These are phyloP conservation scores for Macaria notata DNA, from an alignment of 2,888 invertebrate species.

Conservation along the genomic window DNA sequence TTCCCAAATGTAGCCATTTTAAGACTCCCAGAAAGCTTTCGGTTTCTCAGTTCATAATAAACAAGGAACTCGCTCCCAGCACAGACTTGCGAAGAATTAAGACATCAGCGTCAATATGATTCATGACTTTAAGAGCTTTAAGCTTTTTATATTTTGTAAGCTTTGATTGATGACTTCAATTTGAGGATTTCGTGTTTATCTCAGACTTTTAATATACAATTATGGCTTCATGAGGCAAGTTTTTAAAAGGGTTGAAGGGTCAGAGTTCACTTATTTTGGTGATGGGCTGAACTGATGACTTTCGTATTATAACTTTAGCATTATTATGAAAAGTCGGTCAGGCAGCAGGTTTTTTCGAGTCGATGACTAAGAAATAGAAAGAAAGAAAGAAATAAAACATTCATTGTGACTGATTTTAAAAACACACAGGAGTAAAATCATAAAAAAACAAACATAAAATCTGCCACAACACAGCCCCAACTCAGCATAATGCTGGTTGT, in stretches of 20 bases:
- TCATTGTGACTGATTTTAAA: too few relatives aligned
- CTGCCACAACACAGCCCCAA: too few relatives aligned
- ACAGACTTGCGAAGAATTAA: slow-evolving; percentile 23
- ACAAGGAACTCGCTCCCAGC: slow-evolving; percentile 20
- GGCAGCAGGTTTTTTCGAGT: too few relatives aligned
- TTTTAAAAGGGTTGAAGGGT: slow-evolving; percentile 5
- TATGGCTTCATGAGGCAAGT: slow-evolving; percentile 11
- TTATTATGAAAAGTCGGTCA: too few relatives aligned
- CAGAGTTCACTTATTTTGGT: slow-evolving; percentile 3
- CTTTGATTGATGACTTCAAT: slow-evolving; percentile 26
- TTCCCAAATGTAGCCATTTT: too few relatives aligned
- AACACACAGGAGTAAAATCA: too few relatives aligned
- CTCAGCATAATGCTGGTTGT: too few relatives aligned
- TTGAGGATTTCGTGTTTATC: slow-evolving; percentile 23
- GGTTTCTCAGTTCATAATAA: slow-evolving; percentile 8
- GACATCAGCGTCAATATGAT: slow-evolving; percentile 27
- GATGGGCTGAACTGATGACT: slow-evolving; percentile 4
- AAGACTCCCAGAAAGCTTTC: too few relatives aligned
- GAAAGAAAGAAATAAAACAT: too few relatives aligned
- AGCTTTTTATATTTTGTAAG: slow-evolving; percentile 20
- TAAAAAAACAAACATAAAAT: too few relatives aligned
- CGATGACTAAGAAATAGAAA: too few relatives aligned
- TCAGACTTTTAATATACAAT: slow-evolving; percentile 21
- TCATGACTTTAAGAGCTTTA: slow-evolving; percentile 17
- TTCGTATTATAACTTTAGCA: not conserved